Percentiles rank a stretch among this genome's conserved stretches.
These are phyloP conservation scores for Phaetusa simplex DNA, from an alignment of 2,113 vertebrate species.

Conservation along the genomic window DNA sequence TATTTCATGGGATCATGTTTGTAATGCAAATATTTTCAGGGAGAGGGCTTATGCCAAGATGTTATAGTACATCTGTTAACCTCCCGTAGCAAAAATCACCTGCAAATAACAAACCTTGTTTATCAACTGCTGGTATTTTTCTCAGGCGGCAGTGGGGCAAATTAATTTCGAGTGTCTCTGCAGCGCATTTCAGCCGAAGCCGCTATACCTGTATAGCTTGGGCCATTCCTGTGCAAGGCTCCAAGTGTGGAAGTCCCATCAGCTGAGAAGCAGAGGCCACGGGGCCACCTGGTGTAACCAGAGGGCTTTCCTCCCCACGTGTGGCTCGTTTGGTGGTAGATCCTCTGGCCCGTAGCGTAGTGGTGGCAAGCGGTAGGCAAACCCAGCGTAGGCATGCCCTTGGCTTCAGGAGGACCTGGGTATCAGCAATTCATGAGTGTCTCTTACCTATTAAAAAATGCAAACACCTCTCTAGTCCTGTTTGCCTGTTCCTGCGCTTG, in stretches of 20 bases:
- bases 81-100: not conserved
- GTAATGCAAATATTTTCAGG: not conserved
- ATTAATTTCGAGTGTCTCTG: not conserved
- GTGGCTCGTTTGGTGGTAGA: not conserved
- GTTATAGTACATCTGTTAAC: not conserved
- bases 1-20: not conserved
- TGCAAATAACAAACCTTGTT: not conserved
- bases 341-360: rapidly evolving
- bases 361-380: not conserved
- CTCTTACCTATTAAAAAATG: not conserved
- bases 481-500: not conserved
- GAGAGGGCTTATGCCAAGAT: not conserved
- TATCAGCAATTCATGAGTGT: not conserved
- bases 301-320: not conserved
- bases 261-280: not conserved
- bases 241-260: not conserved
- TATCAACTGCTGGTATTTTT: not conserved
- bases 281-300: not conserved
- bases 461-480: not conserved
- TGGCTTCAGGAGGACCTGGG: not conserved
- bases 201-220: not conserved
- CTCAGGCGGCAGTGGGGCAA: not conserved
- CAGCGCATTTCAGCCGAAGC: not conserved
- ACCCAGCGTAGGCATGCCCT: not conserved
- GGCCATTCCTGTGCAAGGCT: not conserved